Conservation (phyloP, 1,140 invertebrate genomes). For the Brachystomella parvula region DNA sequence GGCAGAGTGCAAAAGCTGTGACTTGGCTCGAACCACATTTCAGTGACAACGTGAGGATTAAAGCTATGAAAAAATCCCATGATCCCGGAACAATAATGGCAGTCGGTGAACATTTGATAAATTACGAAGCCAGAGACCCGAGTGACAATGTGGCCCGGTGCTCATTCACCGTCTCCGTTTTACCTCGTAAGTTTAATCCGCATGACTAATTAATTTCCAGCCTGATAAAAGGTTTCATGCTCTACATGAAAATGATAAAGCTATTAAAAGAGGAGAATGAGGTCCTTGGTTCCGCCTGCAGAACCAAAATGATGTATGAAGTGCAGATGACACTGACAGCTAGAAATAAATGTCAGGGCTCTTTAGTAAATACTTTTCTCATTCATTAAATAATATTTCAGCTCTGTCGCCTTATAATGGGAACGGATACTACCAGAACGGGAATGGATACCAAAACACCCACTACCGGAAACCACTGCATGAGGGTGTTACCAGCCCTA, state of each 20-base stretch:
- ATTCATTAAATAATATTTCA: no score
- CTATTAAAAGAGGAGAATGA: no score
- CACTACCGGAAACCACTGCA: conserved; percentile 23
- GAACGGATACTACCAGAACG: neutral
- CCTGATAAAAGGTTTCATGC: no score
- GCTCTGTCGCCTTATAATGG: no score
- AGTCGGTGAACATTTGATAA: conserved; percentile 35
- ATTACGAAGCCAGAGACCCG: conserved; percentile 34
- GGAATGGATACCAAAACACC: neutral
- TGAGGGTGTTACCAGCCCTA: conserved; percentile 11
- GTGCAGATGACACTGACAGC: no score
- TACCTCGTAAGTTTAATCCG: conserved; percentile 27
- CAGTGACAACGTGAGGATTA: conserved; percentile 50
- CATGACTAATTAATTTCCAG: no score
- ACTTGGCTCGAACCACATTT: conserved; percentile 62
- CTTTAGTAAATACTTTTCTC: no score
- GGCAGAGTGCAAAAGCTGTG: conserved; percentile 50
- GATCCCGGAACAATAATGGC: conserved; percentile 33
- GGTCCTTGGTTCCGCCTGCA: no score
- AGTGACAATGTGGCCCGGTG: conserved; percentile 33
- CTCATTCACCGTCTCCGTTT: conserved; percentile 34
- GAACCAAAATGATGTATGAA: no score
- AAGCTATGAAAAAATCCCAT: conserved; percentile 32
- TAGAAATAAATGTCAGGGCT: no score
- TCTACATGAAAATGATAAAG: no score